Evolutionary conservation across 2,888 invertebrate genomes (phyloP), one percentile per base, ranked within the genome.

Genomic region (Prenolepis imparis): DNA sequence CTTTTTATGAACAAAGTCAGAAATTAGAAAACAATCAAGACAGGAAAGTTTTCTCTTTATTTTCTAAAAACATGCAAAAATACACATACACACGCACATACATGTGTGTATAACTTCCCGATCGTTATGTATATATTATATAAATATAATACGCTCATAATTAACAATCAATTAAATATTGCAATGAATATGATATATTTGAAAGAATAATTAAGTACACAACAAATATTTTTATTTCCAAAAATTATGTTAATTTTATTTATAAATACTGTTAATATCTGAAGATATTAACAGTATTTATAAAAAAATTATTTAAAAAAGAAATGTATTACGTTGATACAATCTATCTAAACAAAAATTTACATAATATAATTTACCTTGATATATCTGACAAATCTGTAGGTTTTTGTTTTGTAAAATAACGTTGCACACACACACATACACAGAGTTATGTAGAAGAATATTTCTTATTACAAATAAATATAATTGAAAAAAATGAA

Each of bases 401-500:
- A 61, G 15, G 15, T n/a, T n/a, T 28, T 61, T 74, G n/a, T 59
- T 73, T 24, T 59, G 28, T 2, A 41, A 73, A 57, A 59, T 59
- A n/a, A 57, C 18, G 9, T 73, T 59, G 28, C 28, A 32, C 28
- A 32, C 28, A n/a, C n/a, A n/a, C n/a, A n/a, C n/a, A n/a, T n/a
- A n/a, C n/a, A n/a, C n/a, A n/a, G n/a, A 74, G 32, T 74, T 74
- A 63, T 74, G 59, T 74, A 74, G 61, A 61, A 74, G 5, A 61
- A 61, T 63, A 28, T 74, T 74, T 74, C 44, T 61, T 61, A 74
- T 74, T 61, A 61, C 5, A 74, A 61, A 61, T 74, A 74, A 52
- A 52, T n/a, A 15, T 21, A 74, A 74, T 74, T 61, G 61, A 61
- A 59, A 59, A 74, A 44, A 74, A 74, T 74, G 61, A 74, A 61